A percentile compares a stretch with the other conserved stretches of the same genome.
Conservation (phyloP, 2,797 vertebrate species). For the Florisuga fusca region DNA sequence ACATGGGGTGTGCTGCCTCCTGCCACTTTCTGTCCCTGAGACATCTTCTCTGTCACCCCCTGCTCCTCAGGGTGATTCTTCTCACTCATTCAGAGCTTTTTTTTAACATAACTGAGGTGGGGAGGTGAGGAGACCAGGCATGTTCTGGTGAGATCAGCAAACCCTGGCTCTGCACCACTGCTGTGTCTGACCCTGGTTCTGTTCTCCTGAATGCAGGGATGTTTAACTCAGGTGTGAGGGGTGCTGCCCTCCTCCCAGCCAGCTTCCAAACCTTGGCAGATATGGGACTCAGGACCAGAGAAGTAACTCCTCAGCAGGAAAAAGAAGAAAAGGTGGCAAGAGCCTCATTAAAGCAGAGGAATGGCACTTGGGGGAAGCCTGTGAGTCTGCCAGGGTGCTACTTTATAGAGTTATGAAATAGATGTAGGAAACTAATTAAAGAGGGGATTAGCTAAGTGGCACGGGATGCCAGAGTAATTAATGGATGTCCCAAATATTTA, state of each 20-base stretch:
- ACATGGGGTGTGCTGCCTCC: neutral
- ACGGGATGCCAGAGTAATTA: constrained; percentile 47
- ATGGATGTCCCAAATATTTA: constrained; percentile 31
- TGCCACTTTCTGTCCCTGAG: too few species aligned
- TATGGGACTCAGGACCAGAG: neutral
- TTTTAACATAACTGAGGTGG: fast-evolving
- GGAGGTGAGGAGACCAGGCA: too few species aligned
- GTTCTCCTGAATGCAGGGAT: fast-evolving
- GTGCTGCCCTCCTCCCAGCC: neutral
- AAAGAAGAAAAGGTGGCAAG: neutral
- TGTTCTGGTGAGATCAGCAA: neutral
- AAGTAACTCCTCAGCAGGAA: neutral
- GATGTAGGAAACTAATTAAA: constrained; percentile 36
- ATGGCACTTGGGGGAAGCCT: neutral
- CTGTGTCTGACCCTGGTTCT: fast-evolving
- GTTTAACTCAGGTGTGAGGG: neutral
- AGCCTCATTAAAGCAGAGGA: neutral
- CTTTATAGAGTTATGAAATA: neutral
- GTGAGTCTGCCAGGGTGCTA: neutral
- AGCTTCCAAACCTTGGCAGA: fast-evolving
- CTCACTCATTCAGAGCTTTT: neutral
- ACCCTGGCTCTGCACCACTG: neutral
- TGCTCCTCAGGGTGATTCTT: fast-evolving
- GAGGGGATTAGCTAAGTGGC: constrained; percentile 20
- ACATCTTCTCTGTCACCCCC: neutral